Base-by-base conservation (phyloP, 2,113 vertebrate species). In the Stigmatopora argus region DNA sequence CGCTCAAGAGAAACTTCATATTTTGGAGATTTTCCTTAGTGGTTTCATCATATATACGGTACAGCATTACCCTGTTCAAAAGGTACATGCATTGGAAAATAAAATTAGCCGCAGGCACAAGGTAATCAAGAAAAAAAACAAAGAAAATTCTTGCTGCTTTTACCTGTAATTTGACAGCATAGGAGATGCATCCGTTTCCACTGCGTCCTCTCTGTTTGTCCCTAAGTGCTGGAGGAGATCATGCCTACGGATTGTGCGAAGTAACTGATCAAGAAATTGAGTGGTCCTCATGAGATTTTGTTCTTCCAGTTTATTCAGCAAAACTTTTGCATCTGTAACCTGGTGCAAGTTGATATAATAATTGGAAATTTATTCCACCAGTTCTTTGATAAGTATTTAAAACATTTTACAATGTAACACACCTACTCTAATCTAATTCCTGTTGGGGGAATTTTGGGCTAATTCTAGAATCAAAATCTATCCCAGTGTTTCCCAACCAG, bases 161-260 rank as follows among this genome's bases (percentile, higher is more conserved):
- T 69, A 92, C 91, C 90, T 89, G 85, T 91, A 92, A 2, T 56
- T 0, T 45, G 90, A 87, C 66, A 91, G 69, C 3, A 56, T 0
- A 13, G 80, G 86, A 11, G 6, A 46, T 9, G 84, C 66, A 5
- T 77, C 75, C 0, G 70, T 70, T 31, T 81, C 77, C 38, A 65
- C 61, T 18, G 7, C 8, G 5, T 0, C 66, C 9, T 46, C 59
- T 44, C 51, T 26, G 18, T 79, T 75, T 4, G 53, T 64, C 66
- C 59, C 45, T 58, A 92, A 61, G 5, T 47, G 5, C 3, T 0
- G 6, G 38, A 87, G 65, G 11, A 91, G 83, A 68, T 91, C 90
- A 13, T 10, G 2, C 31, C 89, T 86, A 5, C 31, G n/a, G 41
- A 91, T 90, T 1, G 82, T 90, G 0, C 26, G 0, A 4, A 92